Conservation (phyloP, 2,797 vertebrate genomes). For the Epinephelus malabaricus region DNA sequence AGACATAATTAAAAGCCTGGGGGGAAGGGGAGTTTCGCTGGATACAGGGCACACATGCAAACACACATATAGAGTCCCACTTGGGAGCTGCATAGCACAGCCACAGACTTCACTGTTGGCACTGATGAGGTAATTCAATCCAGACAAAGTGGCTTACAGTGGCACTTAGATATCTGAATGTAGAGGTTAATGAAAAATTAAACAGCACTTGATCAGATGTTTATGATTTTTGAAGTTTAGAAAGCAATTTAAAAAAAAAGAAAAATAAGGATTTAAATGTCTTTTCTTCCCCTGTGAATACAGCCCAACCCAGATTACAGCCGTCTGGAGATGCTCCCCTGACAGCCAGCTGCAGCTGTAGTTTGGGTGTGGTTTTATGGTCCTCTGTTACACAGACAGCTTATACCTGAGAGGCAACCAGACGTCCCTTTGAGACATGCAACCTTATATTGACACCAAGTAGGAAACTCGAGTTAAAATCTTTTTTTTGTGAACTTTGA, state of each 20-base stretch:
- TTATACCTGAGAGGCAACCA: constrained; percentile 30
- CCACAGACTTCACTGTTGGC: constrained; percentile 51
- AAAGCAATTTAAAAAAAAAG: neutral
- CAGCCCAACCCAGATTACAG: constrained; percentile 28
- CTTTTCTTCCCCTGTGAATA: constrained; percentile 15
- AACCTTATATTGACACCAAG: constrained; percentile 12
- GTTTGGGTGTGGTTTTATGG: constrained; percentile 47
- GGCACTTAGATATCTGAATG: constrained; percentile 5
- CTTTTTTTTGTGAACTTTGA: neutral
- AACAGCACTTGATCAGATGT: neutral
- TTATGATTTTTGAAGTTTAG: neutral
- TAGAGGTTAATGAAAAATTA: constrained; percentile 1
- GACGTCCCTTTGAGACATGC: constrained; percentile 15
- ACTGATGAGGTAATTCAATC: constrained; percentile 38
- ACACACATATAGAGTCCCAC: constrained; percentile 51
- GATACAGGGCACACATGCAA: constrained; percentile 43
- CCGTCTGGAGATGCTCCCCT: constrained; percentile 41
- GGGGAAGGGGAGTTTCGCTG: constrained; percentile 35
- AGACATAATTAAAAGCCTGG: constrained; percentile 59
- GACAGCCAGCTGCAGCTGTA: constrained; percentile 43
- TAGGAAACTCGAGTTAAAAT: neutral
- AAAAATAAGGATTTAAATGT: constrained; percentile 3
- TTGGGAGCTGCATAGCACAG: constrained; percentile 63
- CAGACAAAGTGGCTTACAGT: constrained; percentile 21
- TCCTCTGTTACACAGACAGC: constrained; percentile 15